Conservation (phyloP, 2,888 invertebrate genomes). For the Diarsia rubi region DNA sequence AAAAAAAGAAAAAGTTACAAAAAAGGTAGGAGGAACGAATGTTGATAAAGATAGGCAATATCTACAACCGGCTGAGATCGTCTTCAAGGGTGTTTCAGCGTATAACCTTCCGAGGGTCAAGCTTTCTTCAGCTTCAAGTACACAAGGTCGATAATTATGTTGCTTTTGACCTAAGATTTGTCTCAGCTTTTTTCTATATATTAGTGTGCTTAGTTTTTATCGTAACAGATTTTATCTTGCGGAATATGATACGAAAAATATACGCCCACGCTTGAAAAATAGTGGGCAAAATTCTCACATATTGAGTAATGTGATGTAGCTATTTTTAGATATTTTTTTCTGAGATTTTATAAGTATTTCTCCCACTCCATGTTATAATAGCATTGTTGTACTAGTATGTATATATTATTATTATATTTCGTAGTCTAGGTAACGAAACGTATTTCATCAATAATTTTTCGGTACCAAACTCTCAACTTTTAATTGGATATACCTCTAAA, state of each 20-base stretch:
- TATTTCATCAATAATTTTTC: not conserved
- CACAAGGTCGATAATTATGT: constrained; percentile 28
- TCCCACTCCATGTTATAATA: not conserved
- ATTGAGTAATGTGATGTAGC: not conserved
- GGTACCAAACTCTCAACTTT: not conserved
- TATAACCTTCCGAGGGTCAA: constrained; percentile 13
- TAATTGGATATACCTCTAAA: constrained; percentile 15
- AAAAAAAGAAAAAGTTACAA: constrained; percentile 9
- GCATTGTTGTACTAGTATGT: not conserved
- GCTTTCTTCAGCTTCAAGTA: constrained; percentile 7
- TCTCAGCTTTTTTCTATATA: constrained; percentile 11
- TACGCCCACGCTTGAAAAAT: not conserved
- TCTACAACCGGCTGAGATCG: not conserved
- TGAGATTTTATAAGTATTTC: not conserved
- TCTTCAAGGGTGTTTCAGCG: constrained; percentile 29
- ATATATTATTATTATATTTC: no score
- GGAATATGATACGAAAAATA: not conserved
- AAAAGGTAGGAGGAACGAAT: not conserved
- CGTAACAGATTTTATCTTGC: not conserved
- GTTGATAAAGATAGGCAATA: constrained; percentile 16
- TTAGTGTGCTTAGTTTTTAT: constrained; percentile 5
- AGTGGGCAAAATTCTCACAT: not conserved
- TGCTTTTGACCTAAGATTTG: constrained; percentile 9
- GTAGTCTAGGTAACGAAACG: not conserved
- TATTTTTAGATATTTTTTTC: not conserved